phyloP scores from a whole-genome alignment of 2,113 vertebrate species.

The Archocentrus centrarchus region DNA sequence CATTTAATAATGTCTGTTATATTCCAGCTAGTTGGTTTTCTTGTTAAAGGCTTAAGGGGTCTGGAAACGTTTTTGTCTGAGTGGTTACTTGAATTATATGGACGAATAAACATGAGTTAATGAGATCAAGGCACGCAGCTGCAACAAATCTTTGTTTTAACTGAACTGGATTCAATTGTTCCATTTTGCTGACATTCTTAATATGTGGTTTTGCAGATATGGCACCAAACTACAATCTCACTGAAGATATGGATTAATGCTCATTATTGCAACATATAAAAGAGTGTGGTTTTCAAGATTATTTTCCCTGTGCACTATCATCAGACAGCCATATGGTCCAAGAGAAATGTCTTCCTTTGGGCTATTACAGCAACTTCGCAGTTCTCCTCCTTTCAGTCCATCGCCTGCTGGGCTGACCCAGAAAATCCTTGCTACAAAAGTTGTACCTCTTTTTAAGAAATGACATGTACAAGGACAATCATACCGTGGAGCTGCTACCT shows the following conservation, averaged over 20 bases:
- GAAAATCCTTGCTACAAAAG: slow-evolving; percentile 48
- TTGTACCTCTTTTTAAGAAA: slow-evolving; percentile 22
- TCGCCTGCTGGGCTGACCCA: slow-evolving; percentile 69
- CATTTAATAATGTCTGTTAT: slow-evolving; percentile 36
- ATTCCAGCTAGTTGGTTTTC: slow-evolving; percentile 30
- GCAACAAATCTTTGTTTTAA: slow-evolving; percentile 35
- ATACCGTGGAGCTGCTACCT: background rate
- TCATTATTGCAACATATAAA: background rate
- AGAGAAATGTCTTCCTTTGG: slow-evolving; percentile 63
- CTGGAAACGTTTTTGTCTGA: slow-evolving; percentile 39
- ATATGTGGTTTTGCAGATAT: slow-evolving; percentile 15
- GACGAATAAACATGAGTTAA: slow-evolving; percentile 52
- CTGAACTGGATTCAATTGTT: slow-evolving; percentile 2
- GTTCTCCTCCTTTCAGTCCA: slow-evolving; percentile 51
- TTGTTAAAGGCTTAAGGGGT: slow-evolving; percentile 43
- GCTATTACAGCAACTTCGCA: slow-evolving; percentile 49
- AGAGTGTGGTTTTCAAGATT: background rate
- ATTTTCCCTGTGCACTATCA: slow-evolving; percentile 21
- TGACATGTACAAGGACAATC: slow-evolving; percentile 32
- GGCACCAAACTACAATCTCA: background rate
- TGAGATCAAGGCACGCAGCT: slow-evolving; percentile 45
- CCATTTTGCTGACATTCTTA: slow-evolving; percentile 2
- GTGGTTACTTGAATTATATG: slow-evolving; percentile 43
- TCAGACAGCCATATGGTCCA: slow-evolving; percentile 63
- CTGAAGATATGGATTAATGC: slow-evolving; percentile 2